Percentiles rank a stretch among this genome's conserved stretches.
Conservation (phyloP, 2,888 invertebrate genomes). For the Molanna angustata region DNA sequence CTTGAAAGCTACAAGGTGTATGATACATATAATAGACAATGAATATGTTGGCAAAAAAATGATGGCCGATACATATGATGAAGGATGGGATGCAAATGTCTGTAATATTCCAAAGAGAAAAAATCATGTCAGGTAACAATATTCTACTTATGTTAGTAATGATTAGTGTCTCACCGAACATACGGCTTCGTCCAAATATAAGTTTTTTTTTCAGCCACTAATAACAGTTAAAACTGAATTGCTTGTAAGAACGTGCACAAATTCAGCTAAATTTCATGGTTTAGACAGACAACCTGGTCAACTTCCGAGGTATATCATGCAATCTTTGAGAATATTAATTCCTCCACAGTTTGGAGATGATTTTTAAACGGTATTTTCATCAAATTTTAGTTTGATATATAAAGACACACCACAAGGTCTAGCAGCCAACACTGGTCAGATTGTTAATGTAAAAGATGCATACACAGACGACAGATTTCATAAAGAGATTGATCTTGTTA, state of each 20-base stretch:
- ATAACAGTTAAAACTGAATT: too few species aligned
- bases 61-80: slow-evolving; percentile 59
- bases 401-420: slow-evolving; percentile 54
- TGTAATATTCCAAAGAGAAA: slow-evolving; percentile 52
- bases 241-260: too few species aligned
- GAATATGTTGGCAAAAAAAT: slow-evolving; percentile 43
- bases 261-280: background rate
- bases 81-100: slow-evolving; percentile 49
- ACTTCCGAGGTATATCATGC: too few species aligned
- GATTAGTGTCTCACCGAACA: too few species aligned
- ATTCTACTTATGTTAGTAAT: too few species aligned
- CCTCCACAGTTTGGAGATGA: too few species aligned
- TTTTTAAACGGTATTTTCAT: too few species aligned
- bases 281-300: background rate
- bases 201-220: too few species aligned
- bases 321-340: too few species aligned
- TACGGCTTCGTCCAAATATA: too few species aligned
- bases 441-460: slow-evolving; percentile 55
- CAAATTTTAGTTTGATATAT: slow-evolving; percentile 42
- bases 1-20: slow-evolving; percentile 56
- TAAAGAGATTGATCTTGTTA: slow-evolving; percentile 54
- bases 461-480: slow-evolving; percentile 55
- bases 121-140: slow-evolving; percentile 50
- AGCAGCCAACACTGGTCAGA: slow-evolving; percentile 50
- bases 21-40: slow-evolving; percentile 56